These are phyloP conservation scores for Helarctos malayanus DNA, from an alignment of 2,797 vertebrate species.

Conservation along the genomic window DNA sequence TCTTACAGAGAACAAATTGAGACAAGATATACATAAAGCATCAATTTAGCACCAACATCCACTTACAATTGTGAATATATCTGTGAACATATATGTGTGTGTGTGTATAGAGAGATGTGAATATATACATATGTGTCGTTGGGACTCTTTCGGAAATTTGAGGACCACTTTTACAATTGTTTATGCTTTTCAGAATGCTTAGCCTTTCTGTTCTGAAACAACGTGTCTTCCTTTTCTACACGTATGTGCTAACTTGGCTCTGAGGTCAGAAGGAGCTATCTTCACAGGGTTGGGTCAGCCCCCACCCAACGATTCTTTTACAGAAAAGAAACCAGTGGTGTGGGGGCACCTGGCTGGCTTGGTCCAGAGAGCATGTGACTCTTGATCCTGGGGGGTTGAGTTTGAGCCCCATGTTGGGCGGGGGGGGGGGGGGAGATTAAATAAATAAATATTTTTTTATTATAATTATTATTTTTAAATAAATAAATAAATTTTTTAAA, in stretches of 20 bases:
- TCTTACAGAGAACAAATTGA: conserved; percentile 86
- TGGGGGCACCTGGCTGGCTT: background rate
- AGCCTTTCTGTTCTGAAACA: conserved; percentile 83
- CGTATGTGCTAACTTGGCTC: conserved; percentile 16
- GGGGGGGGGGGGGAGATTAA: too few species aligned
- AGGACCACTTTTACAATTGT: conserved; percentile 78
- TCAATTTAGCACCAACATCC: conserved; percentile 87
- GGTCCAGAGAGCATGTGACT: too few species aligned
- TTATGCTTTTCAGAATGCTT: conserved; percentile 81
- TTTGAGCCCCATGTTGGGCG: background rate
- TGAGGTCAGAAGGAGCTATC: conserved; percentile 60
- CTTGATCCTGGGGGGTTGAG: background rate
- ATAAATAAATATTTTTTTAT: background rate
- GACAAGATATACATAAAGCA: conserved; percentile 87
- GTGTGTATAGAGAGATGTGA: conserved; percentile 74
- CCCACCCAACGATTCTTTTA: conserved; percentile 30
- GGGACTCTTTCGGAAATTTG: conserved; percentile 85
- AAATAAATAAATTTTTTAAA: background rate
- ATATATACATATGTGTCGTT: conserved; percentile 66
- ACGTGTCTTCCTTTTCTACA: conserved; percentile 79
- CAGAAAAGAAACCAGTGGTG: background rate
- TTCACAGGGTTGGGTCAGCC: conserved; percentile 38
- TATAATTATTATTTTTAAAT: background rate
- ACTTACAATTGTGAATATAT: conserved; percentile 84
- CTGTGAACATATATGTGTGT: conserved; percentile 33